These are phyloP conservation scores for Eulimnadia texana DNA, from an alignment of 1,140 invertebrate species.

Conservation along the genomic window DNA sequence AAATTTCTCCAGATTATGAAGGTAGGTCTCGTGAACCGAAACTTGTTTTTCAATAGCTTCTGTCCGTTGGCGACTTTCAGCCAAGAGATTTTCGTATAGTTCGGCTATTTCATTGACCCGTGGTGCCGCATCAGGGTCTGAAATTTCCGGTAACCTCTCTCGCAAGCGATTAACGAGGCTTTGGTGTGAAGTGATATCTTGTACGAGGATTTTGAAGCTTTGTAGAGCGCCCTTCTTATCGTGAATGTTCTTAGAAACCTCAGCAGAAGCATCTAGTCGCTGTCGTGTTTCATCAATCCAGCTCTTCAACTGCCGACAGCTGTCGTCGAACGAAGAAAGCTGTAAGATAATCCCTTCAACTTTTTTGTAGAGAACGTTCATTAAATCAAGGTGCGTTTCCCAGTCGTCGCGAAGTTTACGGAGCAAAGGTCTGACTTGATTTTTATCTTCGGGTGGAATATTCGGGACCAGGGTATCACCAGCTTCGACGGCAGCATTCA, in stretches of 20 bases:
- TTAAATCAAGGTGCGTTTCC: slow-evolving; percentile 66
- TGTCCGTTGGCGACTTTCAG: slow-evolving; percentile 51
- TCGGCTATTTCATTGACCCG: slow-evolving; percentile 51
- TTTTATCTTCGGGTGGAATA: slow-evolving; percentile 70
- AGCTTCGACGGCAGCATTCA: slow-evolving; percentile 65
- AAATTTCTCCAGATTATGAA: slow-evolving; percentile 55
- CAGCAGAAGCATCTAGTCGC: slow-evolving; percentile 35
- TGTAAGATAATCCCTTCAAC: slow-evolving; percentile 73
- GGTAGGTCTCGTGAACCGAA: slow-evolving; percentile 62
- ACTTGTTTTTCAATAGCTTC: slow-evolving; percentile 52
- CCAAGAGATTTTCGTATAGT: slow-evolving; percentile 48
- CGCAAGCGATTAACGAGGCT: slow-evolving; percentile 59
- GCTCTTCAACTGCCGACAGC: slow-evolving; percentile 56
- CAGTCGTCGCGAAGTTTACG: slow-evolving; percentile 62
- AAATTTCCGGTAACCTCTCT: slow-evolving; percentile 52
- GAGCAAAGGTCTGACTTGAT: slow-evolving; percentile 64
- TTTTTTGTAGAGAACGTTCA: slow-evolving; percentile 67
- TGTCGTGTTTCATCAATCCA: slow-evolving; percentile 60
- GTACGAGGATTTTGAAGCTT: slow-evolving; percentile 51
- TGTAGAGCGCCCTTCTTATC: slow-evolving; percentile 75
- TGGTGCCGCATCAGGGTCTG: slow-evolving; percentile 54
- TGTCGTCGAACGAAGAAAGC: slow-evolving; percentile 78
- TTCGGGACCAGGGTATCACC: slow-evolving; percentile 76
- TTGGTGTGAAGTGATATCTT: slow-evolving; percentile 68
- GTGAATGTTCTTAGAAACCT: slow-evolving; percentile 47